phyloP scores from a whole-genome alignment of 2,888 invertebrate species.

The Drymonia ruficornis region DNA sequence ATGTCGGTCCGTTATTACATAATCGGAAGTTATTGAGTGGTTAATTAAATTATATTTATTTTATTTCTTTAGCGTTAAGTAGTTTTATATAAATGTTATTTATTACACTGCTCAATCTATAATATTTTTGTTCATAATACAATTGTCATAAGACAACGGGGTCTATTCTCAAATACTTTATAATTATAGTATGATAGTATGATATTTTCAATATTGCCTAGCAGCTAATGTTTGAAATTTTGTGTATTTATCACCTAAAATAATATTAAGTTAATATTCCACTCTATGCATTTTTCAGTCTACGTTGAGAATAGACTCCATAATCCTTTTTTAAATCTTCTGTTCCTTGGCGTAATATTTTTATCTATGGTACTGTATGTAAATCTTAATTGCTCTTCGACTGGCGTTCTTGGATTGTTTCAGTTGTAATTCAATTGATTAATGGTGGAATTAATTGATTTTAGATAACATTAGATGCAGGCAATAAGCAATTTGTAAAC shows the following conservation, averaged over 20 bases:
- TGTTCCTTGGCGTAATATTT: constrained; percentile 19
- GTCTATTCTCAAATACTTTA: constrained; percentile 22
- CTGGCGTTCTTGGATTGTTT: constrained; percentile 26
- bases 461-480: constrained; percentile 55
- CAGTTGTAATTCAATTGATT: constrained; percentile 21
- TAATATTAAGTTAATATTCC: constrained; percentile 11
- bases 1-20: neutral
- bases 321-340: constrained; percentile 15
- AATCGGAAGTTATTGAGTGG: constrained; percentile 15
- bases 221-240: neutral
- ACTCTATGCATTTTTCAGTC: constrained; percentile 22
- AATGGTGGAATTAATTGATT: constrained; percentile 33
- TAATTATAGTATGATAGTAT: neutral
- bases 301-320: constrained; percentile 21
- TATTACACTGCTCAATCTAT: constrained; percentile 67
- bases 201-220: neutral
- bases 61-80: constrained; percentile 51
- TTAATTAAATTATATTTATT: constrained; percentile 32
- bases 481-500: constrained; percentile 66
- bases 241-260: constrained; percentile 6
- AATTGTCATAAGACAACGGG: constrained; percentile 27
- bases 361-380: constrained; percentile 19
- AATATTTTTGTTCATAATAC: constrained; percentile 43
- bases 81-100: constrained; percentile 62
- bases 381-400: constrained; percentile 27